A percentile compares a stretch with the other conserved stretches of the same genome.
Evolutionary conservation across 2,888 invertebrate genomes (phyloP).

Genomic region (Lasioglossum figueresi): DNA sequence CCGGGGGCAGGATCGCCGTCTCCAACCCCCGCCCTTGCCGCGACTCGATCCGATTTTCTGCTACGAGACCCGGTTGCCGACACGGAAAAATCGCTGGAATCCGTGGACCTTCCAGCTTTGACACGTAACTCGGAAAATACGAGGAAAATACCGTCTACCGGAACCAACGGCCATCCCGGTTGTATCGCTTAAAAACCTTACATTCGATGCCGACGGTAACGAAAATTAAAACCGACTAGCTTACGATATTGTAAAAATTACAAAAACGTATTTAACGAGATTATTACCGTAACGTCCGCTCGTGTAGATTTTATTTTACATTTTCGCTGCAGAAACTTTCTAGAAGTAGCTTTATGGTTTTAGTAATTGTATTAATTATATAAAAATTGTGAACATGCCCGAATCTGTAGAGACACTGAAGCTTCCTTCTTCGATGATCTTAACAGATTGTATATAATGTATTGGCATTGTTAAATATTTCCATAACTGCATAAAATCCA

Average conservation of each 20-base stretch:
- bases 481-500: neutral
- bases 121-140: neutral
- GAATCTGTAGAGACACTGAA: neutral
- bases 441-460: neutral
- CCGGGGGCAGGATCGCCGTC: constrained; percentile 48
- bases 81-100: constrained; percentile 32
- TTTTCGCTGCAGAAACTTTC: neutral
- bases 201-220: neutral
- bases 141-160: neutral
- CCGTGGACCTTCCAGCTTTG: constrained; percentile 10
- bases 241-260: neutral
- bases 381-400: neutral
- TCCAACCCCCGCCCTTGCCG: constrained; percentile 28
- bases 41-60: constrained; percentile 54
- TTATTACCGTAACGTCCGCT: neutral
- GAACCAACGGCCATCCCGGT: neutral
- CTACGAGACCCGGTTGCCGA: constrained; percentile 20
- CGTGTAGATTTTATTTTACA: neutral
- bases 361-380: neutral
- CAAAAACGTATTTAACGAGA: neutral
- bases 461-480: neutral
- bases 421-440: neutral
- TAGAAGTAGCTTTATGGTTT: neutral
- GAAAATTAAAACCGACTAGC: neutral
- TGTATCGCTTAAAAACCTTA: neutral